Base-by-base conservation (phyloP, 2,888 invertebrate genomes). In the Cataglyphis albicans region DNA sequence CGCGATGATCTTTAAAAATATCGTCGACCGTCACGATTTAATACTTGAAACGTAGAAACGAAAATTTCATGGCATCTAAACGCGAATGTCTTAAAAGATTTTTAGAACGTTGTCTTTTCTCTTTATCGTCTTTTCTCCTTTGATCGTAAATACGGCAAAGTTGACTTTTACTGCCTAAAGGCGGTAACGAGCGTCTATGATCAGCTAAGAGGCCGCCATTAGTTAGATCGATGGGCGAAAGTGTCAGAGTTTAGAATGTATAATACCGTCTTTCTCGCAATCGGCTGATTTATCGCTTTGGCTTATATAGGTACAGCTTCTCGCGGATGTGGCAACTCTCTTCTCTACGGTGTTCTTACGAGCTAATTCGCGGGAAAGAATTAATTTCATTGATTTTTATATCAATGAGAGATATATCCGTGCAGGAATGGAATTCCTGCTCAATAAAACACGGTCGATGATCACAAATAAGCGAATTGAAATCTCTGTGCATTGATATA, bases 201-300 rank as follows among this genome's bases (percentile, higher is more conserved):
- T 74, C 82, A 82, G 48, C 82, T 75, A 73, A 72, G 81, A 68
- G 83, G 55, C 67, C 44, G 83, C 84, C 65, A 86, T 89, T 88
- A 86, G 82, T 63, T 83, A 84, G 89, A 89, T 89, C 88, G 89
- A 89, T 89, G 82, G 81, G 85, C 86, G 86, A 89, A 89, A 89
- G 89, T 88, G 86, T 86, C 68, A 57, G 83, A 55, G 64, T 75
- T 59, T 81, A 65, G 68, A 67, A 72, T 55, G 70, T 41, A 52
- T 76, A 83, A 75, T 75, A 64, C 59, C 48, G 80, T 82, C 63
- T 59, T 67, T 76, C 80, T 76, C 78, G 48, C 67, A n/a, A 41
- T 38, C 52, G 57, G 25, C 35, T 75, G 68, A 78, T 64, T 65
- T 75, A 75, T 75, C 59, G 48, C 44, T 21, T 1, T 32, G 63